phyloP scores from a whole-genome alignment of 2,888 invertebrate species.

The Anarsia innoxiella region DNA sequence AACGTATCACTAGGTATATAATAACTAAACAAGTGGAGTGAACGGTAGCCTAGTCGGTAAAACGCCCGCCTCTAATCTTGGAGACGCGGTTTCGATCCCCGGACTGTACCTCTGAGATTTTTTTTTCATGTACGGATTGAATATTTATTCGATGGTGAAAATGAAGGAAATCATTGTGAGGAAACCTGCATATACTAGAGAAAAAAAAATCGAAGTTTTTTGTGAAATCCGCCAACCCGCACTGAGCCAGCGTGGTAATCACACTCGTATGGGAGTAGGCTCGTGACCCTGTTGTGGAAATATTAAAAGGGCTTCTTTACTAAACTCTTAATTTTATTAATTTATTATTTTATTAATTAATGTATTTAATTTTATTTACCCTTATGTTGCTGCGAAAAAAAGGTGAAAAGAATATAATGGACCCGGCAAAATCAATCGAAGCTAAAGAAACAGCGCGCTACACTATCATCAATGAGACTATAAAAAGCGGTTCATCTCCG shows the following conservation, averaged over 20 bases:
- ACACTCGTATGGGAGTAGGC: too few relatives aligned
- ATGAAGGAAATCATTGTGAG: neutral
- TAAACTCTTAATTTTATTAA: neutral
- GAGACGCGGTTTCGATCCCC: too few relatives aligned
- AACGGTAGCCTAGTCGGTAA: too few relatives aligned
- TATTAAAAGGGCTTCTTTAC: neutral
- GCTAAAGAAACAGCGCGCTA: constrained; percentile 12
- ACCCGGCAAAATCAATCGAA: constrained; percentile 2
- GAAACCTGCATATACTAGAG: constrained; percentile 1
- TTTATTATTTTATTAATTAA: neutral
- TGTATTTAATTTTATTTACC: neutral
- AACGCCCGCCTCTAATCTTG: too few relatives aligned
- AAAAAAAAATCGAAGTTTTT: too few relatives aligned
- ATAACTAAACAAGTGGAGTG: too few relatives aligned
- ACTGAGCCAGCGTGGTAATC: too few relatives aligned
- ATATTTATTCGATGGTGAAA: too few relatives aligned
- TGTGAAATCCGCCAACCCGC: neutral
- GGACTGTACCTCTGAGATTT: too few relatives aligned
- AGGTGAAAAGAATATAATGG: neutral
- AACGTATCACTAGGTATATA: too few relatives aligned
- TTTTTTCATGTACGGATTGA: too few relatives aligned
- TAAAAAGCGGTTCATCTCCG: constrained; percentile 21
- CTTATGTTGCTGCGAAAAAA: neutral
- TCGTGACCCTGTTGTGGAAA: neutral
- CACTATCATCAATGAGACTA: constrained; percentile 21